Base-by-base conservation (phyloP, 2,113 vertebrate genomes). In the Callocephalon fimbriatum region DNA sequence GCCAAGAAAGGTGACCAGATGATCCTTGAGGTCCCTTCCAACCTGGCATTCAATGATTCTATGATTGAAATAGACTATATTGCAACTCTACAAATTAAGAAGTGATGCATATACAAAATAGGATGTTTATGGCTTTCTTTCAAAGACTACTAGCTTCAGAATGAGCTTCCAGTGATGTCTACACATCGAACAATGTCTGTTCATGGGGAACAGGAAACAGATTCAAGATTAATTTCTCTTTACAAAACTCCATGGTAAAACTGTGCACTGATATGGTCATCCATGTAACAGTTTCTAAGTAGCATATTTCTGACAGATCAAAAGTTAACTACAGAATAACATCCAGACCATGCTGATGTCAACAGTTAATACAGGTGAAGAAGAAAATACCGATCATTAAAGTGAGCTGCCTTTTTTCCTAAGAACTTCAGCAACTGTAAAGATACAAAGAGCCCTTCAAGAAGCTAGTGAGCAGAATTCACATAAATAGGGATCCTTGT, bases 251-350 rank as follows among this genome's bases (percentile, higher is more conserved):
- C 11, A n/a, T 6, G 63, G 16, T 47, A 65, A 82, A 73, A 47
- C 2, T 54, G 6, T 16, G 3, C 12, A 75, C 59, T 50, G 48
- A 50, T 47, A 29, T 1, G 0, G 15, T 38, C 7, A 53, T 10
- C 7, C 65, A 29, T 32, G 12, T 86, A 70, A 84, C 22, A 23
- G 15, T 35, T 88, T 75, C 27, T 70, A 85, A 92, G 26, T 18
- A n/a, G 29, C 47, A 9, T 42, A 73, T 62, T 89, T 74, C 21
- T 8, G 12, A 74, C 8, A 10, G 3, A 76, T 31, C 23, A 78
- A 62, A 78, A 74, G 22, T 37, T 56, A 78, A 66, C 18, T 38
- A 31, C 5, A 58, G 77, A 91, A 51, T 4, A 50, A 51, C 26
- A 61, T 40, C 3, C 4, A 85, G 50, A 44, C 8, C 22, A 66